Evolutionary conservation across 2,888 invertebrate species (phyloP).

Genomic region (Xanthorhoe spadicearia): DNA sequence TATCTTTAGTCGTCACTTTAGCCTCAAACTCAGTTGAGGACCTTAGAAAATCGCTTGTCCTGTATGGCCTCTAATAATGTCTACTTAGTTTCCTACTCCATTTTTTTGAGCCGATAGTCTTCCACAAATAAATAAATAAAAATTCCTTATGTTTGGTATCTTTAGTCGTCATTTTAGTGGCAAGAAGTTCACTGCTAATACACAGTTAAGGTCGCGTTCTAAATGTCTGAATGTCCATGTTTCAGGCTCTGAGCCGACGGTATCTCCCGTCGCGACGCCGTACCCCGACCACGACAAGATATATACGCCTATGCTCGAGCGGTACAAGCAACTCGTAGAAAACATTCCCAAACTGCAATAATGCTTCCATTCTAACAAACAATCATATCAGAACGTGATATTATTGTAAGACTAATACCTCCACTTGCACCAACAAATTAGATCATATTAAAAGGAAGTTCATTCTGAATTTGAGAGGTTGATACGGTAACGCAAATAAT

Average conservation of each 20-base stretch:
- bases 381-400: slow-evolving; percentile 15
- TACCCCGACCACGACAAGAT: slow-evolving; percentile 89
- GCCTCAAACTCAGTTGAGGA: no score
- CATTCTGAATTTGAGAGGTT: background rate
- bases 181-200: no score
- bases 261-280: slow-evolving; percentile 87
- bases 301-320: slow-evolving; percentile 89
- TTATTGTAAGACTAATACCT: slow-evolving; percentile 8
- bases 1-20: no score
- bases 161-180: no score
- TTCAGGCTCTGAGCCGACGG: slow-evolving; percentile 65
- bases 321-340: slow-evolving; percentile 83
- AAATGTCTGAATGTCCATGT: background rate
- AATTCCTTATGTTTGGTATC: no score
- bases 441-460: background rate
- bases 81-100: no score
- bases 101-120: no score
- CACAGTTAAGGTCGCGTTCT: no score
- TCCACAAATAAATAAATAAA: no score
- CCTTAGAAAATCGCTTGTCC: no score
- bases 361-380: slow-evolving; percentile 17
- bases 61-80: no score
- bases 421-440: background rate
- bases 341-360: slow-evolving; percentile 63
- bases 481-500: background rate